phyloP scores from a whole-genome alignment of 1,140 invertebrate genomes.

The Ceratina japonica region DNA sequence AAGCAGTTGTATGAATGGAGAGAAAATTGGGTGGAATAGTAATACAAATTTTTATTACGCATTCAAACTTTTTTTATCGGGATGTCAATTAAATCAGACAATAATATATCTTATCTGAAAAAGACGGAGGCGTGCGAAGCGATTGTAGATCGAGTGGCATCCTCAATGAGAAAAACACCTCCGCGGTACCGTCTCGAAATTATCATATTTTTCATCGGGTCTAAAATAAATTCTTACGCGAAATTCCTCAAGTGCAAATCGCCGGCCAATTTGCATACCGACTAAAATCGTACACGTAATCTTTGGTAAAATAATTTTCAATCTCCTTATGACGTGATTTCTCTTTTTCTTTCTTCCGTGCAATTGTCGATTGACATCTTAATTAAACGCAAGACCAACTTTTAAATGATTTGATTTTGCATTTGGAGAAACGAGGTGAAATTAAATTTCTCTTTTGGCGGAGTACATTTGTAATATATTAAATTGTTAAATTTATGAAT shows the following conservation, averaged over 20 bases:
- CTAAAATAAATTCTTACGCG: background rate
- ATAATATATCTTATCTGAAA: conserved; percentile 10
- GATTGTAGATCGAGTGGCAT: background rate
- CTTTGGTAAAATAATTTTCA: background rate
- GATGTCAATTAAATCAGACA: background rate
- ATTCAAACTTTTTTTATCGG: background rate
- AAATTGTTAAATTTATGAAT: no score
- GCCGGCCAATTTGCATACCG: background rate
- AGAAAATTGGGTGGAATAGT: no score
- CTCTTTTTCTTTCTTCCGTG: background rate
- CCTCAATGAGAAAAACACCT: background rate
- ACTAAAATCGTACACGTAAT: background rate
- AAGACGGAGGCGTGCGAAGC: background rate
- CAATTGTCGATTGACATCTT: background rate
- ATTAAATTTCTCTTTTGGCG: no score
- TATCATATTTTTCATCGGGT: background rate
- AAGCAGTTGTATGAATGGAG: no score
- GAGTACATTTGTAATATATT: no score
- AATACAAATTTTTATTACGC: no score
- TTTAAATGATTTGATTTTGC: no score
- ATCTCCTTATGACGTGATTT: background rate
- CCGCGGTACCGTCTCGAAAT: background rate
- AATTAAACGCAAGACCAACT: no score
- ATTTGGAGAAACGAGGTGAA: no score
- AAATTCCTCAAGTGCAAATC: background rate